Conservation (phyloP, 2,113 vertebrate species). For the Erythrocercus mccallii region DNA sequence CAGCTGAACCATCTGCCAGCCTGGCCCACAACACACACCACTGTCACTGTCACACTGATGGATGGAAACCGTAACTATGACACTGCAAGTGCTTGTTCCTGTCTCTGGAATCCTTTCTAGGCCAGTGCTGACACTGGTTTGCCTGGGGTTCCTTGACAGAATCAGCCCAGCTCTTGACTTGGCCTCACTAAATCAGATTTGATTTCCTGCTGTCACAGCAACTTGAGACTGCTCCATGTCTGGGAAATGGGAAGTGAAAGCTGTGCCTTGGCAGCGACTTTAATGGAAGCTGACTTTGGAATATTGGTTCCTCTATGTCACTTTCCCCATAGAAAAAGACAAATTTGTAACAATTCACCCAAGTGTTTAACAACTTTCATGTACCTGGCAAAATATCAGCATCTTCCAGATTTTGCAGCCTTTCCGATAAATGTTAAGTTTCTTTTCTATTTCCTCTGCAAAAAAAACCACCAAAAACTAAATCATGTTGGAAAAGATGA, state of each 20-base stretch:
- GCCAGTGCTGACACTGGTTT: neutral
- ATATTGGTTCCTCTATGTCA: neutral
- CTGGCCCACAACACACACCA: neutral
- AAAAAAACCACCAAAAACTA: neutral
- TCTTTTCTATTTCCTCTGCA: conserved; percentile 96
- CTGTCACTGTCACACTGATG: neutral
- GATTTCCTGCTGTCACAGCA: conserved; percentile 11
- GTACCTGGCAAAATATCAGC: conserved; percentile 97
- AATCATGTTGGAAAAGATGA: neutral
- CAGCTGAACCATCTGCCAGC: neutral
- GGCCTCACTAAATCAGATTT: neutral
- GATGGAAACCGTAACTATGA: neutral
- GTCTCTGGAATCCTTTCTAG: neutral
- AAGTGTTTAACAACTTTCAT: neutral
- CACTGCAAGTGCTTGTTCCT: neutral
- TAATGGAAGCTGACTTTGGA: neutral
- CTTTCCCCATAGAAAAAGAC: neutral
- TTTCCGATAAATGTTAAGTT: conserved; percentile 89
- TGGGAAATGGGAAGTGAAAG: neutral
- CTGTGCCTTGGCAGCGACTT: neutral
- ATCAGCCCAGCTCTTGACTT: neutral
- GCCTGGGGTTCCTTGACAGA: neutral
- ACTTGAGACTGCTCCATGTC: neutral
- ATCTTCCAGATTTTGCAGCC: conserved; percentile 97
- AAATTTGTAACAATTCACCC: neutral